phyloP scores from a whole-genome alignment of 2,113 vertebrate species.

The Plecotus auritus region DNA sequence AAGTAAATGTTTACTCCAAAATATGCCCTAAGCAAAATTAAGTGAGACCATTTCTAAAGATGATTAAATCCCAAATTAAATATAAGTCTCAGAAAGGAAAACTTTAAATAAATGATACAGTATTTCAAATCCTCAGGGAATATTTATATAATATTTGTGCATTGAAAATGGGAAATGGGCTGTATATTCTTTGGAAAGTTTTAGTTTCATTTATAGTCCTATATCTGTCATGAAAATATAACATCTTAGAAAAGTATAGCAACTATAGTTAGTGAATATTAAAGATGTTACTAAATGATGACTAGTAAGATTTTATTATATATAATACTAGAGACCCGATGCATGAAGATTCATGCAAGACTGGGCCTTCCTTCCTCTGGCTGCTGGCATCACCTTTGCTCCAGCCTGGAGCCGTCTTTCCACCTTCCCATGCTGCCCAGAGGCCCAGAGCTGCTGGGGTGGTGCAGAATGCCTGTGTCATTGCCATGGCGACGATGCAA shows the following conservation, averaged over 20 bases:
- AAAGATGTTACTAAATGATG: neutral
- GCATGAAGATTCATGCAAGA: too few relatives aligned
- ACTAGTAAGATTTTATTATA: neutral
- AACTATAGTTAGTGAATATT: neutral
- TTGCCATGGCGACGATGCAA: too few relatives aligned
- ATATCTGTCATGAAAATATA: neutral
- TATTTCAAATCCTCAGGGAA: neutral
- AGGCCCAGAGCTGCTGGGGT: too few relatives aligned
- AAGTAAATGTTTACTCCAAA: neutral
- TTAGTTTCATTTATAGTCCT: neutral
- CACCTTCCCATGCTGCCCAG: too few relatives aligned
- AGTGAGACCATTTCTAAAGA: constrained; percentile 5
- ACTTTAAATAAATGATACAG: neutral
- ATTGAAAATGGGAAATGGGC: neutral
- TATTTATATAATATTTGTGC: neutral
- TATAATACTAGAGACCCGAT: neutral
- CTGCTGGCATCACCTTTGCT: too few relatives aligned
- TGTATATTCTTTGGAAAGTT: neutral
- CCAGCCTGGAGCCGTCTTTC: too few relatives aligned
- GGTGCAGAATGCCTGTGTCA: too few relatives aligned
- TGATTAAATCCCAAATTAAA: constrained; percentile 25
- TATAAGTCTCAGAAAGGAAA: constrained; percentile 11
- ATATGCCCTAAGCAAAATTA: neutral
- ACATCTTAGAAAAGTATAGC: neutral
- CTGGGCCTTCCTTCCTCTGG: too few relatives aligned